Evolutionary conservation across 2,797 vertebrate species (phyloP).

Genomic region (Taenioides sp.): DNA sequence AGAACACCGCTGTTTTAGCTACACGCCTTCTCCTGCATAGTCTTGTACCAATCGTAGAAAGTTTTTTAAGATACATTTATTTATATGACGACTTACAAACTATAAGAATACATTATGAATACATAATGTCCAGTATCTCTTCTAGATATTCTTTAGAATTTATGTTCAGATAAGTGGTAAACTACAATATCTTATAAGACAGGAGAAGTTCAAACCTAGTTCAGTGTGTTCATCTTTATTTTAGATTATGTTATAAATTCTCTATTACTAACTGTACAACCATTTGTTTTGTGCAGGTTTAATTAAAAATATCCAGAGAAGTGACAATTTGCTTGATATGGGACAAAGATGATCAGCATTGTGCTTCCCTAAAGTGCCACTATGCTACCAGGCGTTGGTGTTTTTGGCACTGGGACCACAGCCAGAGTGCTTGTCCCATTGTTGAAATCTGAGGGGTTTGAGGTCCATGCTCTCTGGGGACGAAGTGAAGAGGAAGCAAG

Average conservation of each 20-base stretch:
- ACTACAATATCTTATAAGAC: neutral
- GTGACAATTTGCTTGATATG: slow-evolving; percentile 11
- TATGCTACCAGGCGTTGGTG: slow-evolving; percentile 95
- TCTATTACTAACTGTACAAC: slow-evolving; percentile 10
- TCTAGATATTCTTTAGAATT: neutral
- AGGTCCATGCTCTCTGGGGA: slow-evolving; percentile 92
- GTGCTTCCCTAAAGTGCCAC: slow-evolving; percentile 49
- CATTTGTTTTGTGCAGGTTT: slow-evolving; percentile 22
- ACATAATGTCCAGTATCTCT: neutral
- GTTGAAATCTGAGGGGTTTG: slow-evolving; percentile 93
- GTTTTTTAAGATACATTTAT: no score
- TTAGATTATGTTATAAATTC: neutral
- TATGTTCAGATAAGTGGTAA: neutral
- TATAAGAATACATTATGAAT: neutral
- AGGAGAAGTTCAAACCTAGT: neutral
- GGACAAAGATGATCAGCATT: slow-evolving; percentile 36
- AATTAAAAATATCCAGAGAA: slow-evolving; percentile 5
- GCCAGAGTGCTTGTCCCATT: slow-evolving; percentile 90
- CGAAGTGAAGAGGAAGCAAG: slow-evolving; percentile 92
- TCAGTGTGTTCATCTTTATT: neutral
- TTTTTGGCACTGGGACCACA: slow-evolving; percentile 94
- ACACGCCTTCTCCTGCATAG: neutral
- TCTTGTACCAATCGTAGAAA: neutral
- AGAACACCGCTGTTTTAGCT: neutral
- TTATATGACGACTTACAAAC: neutral